Conservation (phyloP, 2,113 vertebrate genomes). For the Coregonus clupeaformis region DNA sequence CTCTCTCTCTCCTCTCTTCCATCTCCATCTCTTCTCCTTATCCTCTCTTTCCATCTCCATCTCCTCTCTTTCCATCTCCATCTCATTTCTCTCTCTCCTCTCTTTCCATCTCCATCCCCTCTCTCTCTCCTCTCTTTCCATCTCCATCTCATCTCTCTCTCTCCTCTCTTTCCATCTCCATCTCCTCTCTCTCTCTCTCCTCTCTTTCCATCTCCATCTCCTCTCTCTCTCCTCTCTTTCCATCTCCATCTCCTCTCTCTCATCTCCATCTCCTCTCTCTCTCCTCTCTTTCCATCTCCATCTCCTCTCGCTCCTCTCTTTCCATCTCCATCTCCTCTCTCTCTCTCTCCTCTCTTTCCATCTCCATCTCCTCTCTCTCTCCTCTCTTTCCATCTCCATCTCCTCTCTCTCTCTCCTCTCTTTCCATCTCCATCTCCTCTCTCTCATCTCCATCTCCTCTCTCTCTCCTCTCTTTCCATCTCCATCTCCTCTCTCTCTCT, state of each 20-base stretch:
- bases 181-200: background rate
- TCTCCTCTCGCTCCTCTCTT: background rate
- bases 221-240: background rate
- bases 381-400: background rate
- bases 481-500: background rate
- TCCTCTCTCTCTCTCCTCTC: constrained; percentile 15
- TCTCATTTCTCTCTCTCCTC: background rate
- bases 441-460: background rate
- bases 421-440: constrained; percentile 3
- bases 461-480: background rate
- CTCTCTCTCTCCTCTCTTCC: constrained; percentile 5
- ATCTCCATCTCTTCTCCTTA: constrained; percentile 6
- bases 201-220: background rate
- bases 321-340: background rate
- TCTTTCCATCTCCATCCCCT: background rate
- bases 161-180: constrained; percentile 12
- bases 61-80: constrained; percentile 9
- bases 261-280: constrained; percentile 9
- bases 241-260: background rate
- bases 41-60: background rate
- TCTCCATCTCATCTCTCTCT: background rate
- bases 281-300: too few relatives aligned
- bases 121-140: too few relatives aligned
- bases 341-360: too few relatives aligned
- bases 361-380: background rate